Evolutionary conservation across 1,140 invertebrate genomes (phyloP).

Genomic region (Trachelipus rathkii): DNA sequence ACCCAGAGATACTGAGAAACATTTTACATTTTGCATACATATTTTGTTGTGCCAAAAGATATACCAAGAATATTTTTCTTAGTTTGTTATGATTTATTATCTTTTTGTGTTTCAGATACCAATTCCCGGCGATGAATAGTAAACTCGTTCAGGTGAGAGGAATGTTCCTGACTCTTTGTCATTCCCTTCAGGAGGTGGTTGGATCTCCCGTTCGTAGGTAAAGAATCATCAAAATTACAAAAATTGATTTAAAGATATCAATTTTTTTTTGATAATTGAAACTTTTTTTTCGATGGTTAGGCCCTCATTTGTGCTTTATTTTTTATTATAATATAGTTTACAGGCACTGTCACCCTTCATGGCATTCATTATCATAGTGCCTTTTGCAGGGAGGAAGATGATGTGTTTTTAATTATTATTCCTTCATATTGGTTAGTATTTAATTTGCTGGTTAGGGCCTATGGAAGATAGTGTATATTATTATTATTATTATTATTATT

Average conservation of each 20-base stretch:
- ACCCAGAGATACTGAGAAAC: too few relatives aligned
- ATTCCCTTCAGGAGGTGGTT: slow-evolving; percentile 48
- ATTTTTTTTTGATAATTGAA: too few relatives aligned
- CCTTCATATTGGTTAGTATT: background rate
- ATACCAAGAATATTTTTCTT: too few relatives aligned
- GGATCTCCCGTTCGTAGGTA: background rate
- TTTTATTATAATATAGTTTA: too few relatives aligned
- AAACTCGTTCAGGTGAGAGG: slow-evolving; percentile 49
- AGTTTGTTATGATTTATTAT: too few relatives aligned
- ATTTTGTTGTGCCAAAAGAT: too few relatives aligned
- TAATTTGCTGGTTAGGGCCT: background rate
- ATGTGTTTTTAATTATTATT: background rate
- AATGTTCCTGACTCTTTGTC: slow-evolving; percentile 51
- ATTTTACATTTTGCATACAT: too few relatives aligned
- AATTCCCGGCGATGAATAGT: slow-evolving; percentile 49
- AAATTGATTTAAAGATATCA: too few relatives aligned
- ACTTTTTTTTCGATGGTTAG: too few relatives aligned
- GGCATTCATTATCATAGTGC: background rate
- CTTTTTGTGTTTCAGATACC: slow-evolving; percentile 47
- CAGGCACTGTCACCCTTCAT: background rate
- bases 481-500: too few relatives aligned
- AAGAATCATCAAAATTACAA: background rate
- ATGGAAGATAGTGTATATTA: too few relatives aligned
- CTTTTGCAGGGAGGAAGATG: background rate
- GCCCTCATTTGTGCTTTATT: too few relatives aligned